phyloP scores from a whole-genome alignment of 1,140 invertebrate species.

The Rhopalosiphum maidis region DNA sequence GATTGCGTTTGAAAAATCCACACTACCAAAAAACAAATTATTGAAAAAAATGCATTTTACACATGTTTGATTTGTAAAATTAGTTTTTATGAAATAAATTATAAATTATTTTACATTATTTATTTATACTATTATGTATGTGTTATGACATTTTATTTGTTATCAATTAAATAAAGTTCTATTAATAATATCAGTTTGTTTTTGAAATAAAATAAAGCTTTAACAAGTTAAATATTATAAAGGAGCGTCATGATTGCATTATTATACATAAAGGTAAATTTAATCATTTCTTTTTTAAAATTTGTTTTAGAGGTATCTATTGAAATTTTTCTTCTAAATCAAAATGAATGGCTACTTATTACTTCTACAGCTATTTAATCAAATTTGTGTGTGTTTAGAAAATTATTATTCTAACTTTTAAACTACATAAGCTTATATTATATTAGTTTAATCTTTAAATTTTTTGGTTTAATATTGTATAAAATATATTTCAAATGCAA shows the following conservation, averaged over 20 bases:
- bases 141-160: neutral
- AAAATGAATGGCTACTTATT: neutral
- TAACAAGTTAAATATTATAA: neutral
- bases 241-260: neutral
- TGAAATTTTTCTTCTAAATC: neutral
- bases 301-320: neutral
- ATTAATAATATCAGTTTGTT: neutral
- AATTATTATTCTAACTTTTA: no score
- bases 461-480: neutral
- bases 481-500: neutral
- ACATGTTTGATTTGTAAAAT: neutral
- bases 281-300: neutral
- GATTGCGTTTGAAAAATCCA: slow-evolving; percentile 91
- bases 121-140: no score
- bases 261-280: neutral
- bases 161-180: neutral
- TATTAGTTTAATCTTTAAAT: no score
- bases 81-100: no score
- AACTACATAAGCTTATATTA: no score
- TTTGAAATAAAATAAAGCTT: neutral
- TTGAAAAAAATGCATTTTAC: neutral
- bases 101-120: no score
- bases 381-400: neutral
- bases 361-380: neutral
- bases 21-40: slow-evolving; percentile 68